phyloP scores from a whole-genome alignment of 1,140 invertebrate genomes.

The Onthophagus taurus region DNA sequence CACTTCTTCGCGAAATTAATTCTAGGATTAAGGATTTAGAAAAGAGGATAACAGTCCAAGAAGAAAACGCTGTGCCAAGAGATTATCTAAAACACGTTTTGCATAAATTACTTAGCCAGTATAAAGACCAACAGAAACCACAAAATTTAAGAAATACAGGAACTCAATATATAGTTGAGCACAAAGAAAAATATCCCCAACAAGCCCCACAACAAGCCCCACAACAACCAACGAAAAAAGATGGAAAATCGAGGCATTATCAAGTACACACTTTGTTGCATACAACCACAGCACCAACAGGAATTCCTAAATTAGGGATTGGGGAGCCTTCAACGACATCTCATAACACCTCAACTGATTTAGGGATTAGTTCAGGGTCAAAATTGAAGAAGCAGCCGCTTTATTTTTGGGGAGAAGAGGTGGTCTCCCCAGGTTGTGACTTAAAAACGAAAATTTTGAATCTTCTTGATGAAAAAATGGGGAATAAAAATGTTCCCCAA shows the following conservation, averaged over 20 bases:
- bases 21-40: constrained; percentile 16
- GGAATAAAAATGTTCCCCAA: background rate
- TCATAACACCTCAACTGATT: too few species aligned
- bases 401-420: constrained; percentile 14
- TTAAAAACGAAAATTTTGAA: constrained; percentile 12
- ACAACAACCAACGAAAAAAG: too few species aligned
- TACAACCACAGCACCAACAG: too few species aligned
- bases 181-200: background rate
- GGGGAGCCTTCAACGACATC: too few species aligned
- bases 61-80: constrained; percentile 17
- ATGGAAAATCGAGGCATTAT: background rate
- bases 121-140: constrained; percentile 13
- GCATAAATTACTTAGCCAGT: constrained; percentile 18
- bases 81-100: constrained; percentile 22
- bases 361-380: too few species aligned
- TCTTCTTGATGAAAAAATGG: constrained; percentile 9
- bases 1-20: constrained; percentile 7
- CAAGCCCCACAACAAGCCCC: too few species aligned
- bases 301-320: too few species aligned
- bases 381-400: background rate
- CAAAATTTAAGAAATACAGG: constrained; percentile 7
- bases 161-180: background rate
- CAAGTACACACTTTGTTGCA: background rate
- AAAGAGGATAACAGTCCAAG: constrained; percentile 15
- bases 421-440: constrained; percentile 12